These are phyloP conservation scores for Coendou prehensilis DNA, from an alignment of 2,797 vertebrate genomes.

Conservation along the genomic window DNA sequence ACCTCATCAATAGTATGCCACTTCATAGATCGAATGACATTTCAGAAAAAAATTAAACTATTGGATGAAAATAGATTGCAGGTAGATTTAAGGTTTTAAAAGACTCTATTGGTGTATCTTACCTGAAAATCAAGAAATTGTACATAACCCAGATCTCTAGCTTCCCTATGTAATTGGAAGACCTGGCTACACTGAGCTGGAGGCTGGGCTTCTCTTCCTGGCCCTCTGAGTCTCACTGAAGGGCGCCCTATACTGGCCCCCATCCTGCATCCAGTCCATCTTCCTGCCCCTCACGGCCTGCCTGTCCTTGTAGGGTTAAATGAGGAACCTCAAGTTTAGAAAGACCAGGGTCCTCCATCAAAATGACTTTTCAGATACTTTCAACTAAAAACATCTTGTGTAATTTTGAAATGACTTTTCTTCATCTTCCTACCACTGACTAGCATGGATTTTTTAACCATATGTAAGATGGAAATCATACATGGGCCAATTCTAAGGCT, in stretches of 20 bases:
- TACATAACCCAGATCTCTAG: not conserved
- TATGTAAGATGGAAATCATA: not conserved
- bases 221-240: not conserved
- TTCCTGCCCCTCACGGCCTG: fast-evolving
- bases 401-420: not conserved
- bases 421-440: not conserved
- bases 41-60: not conserved
- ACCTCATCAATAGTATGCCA: not conserved
- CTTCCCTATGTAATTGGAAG: not conserved
- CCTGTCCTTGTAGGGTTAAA: not conserved
- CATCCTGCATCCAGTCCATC: not conserved
- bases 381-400: not conserved
- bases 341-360: not conserved
- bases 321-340: not conserved
- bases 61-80: not conserved
- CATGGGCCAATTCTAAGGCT: not conserved
- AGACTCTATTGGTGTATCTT: not conserved
- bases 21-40: not conserved
- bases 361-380: not conserved
- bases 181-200: not conserved
- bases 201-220: not conserved
- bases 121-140: not conserved
- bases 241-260: fast-evolving
- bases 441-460: not conserved
- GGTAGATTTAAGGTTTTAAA: slow-evolving; percentile 34